These are phyloP conservation scores for Neuroterus valhalla DNA, from an alignment of 1,140 invertebrate species.

Conservation along the genomic window DNA sequence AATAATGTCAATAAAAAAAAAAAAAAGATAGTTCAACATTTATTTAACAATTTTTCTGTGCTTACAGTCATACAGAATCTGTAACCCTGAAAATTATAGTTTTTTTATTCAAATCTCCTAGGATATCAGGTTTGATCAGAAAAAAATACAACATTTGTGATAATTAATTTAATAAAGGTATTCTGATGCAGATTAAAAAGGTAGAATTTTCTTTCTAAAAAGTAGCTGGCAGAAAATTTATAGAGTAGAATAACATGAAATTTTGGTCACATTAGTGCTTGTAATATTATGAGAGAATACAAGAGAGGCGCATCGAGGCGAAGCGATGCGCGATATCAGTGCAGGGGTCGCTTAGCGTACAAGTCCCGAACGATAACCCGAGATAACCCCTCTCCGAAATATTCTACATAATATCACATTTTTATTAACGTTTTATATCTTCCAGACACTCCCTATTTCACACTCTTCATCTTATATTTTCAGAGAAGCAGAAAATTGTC, in stretches of 20 bases:
- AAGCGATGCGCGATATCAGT: slow-evolving; percentile 65
- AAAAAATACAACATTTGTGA: no score
- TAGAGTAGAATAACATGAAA: background rate
- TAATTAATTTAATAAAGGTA: no score
- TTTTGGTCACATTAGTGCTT: background rate
- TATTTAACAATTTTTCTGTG: no score
- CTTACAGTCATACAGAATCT: no score
- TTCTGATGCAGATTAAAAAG: no score
- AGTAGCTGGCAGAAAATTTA: no score
- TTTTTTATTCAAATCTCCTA: no score
- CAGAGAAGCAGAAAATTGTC: background rate
- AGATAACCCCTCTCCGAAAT: slow-evolving; percentile 48
- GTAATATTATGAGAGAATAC: slow-evolving; percentile 46
- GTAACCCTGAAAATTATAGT: no score
- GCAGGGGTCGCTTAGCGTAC: slow-evolving; percentile 65
- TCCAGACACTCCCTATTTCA: slow-evolving; percentile 31
- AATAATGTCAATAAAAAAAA: no score
- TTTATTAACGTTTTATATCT: slow-evolving; percentile 39
- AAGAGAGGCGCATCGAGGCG: slow-evolving; percentile 68
- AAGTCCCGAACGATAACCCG: slow-evolving; percentile 53
- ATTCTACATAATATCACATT: slow-evolving; percentile 48
- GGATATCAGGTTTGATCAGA: no score
- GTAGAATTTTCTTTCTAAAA: no score
- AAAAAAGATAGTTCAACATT: no score
- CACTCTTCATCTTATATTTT: background rate